phyloP scores from a whole-genome alignment of 2,113 vertebrate genomes.

The Origma solitaria region DNA sequence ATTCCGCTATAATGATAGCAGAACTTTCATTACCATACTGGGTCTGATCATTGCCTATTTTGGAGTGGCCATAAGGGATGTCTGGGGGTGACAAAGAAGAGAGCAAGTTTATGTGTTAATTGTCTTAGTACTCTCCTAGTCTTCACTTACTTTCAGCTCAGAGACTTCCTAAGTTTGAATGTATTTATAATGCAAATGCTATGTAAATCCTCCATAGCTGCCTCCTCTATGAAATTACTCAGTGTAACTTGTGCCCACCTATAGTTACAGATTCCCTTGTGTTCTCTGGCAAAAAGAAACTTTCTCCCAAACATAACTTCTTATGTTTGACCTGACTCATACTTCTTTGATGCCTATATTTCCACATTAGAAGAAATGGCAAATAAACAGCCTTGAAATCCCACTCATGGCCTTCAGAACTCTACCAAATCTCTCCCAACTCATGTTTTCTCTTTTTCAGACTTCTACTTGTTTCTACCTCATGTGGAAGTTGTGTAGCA shows the following conservation, averaged over 20 bases:
- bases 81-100: not conserved
- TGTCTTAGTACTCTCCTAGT: not conserved
- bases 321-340: not conserved
- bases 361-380: accelerated
- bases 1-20: not conserved
- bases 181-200: not conserved
- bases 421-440: not conserved
- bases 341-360: not conserved
- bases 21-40: not conserved
- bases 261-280: not conserved
- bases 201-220: not conserved
- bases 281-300: not conserved
- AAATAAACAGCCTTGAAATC: not conserved
- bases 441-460: not conserved
- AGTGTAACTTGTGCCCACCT: not conserved
- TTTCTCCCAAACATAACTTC: not conserved
- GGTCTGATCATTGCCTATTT: not conserved
- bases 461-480: not conserved
- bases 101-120: not conserved
- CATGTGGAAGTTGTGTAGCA: not conserved
- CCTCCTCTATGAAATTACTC: not conserved
- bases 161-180: not conserved
- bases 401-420: not conserved
- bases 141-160: not conserved
- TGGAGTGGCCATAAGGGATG: not conserved